Evolutionary conservation across 2,888 invertebrate genomes (phyloP).

Genomic region (Epinotia nisella): DNA sequence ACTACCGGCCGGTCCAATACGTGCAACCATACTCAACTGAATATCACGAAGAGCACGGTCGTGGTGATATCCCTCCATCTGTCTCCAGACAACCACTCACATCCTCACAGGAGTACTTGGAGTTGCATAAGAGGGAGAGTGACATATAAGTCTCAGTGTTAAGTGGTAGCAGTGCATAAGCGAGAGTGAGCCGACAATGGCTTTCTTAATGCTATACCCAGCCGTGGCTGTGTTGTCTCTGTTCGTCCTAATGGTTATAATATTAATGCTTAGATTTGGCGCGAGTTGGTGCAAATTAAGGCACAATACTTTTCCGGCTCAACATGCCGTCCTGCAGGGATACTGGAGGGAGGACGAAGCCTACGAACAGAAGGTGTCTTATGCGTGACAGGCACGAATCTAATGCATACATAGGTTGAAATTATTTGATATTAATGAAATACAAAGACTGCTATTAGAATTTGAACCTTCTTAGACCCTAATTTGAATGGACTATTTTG

Average conservation of each 20-base stretch:
- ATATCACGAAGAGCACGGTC: conserved; percentile 60
- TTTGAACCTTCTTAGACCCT: not conserved
- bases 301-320: conserved; percentile 87
- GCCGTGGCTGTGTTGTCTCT: conserved; percentile 89
- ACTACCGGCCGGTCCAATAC: conserved; percentile 64
- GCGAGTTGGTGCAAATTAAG: conserved; percentile 88
- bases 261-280: conserved; percentile 90
- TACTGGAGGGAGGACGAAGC: conserved; percentile 87
- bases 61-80: conserved; percentile 65
- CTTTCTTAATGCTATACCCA: conserved; percentile 91
- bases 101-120: conserved; percentile 83
- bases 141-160: conserved; percentile 87
- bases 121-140: conserved; percentile 91
- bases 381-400: conserved; percentile 65
- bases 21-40: conserved; percentile 63
- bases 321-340: conserved; percentile 77
- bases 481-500: not conserved
- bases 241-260: conserved; percentile 90
- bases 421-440: not conserved
- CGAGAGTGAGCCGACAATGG: conserved; percentile 72
- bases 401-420: not conserved
- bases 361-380: conserved; percentile 87
- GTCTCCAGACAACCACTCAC: conserved; percentile 73
- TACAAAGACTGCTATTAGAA: not conserved
- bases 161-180: no score